phyloP scores from a whole-genome alignment of 2,888 invertebrate genomes.

The Ochropleura leucogaster region DNA sequence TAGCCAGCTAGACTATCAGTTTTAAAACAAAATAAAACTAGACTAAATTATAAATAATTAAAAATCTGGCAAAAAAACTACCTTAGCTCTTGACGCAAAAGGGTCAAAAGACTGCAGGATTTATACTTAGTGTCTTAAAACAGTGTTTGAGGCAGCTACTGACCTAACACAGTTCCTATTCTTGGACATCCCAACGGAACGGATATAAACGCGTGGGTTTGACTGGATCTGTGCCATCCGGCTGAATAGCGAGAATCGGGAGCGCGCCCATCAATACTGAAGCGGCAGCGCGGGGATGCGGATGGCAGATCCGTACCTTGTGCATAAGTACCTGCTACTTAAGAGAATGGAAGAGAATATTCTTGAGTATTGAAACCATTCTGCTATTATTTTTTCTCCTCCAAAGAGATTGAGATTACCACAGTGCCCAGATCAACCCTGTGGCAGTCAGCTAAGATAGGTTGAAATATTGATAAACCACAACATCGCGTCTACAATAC shows the following conservation, averaged over 20 bases:
- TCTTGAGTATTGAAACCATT: neutral
- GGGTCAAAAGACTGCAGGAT: neutral
- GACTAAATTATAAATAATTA: neutral
- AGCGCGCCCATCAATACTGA: slow-evolving; percentile 15
- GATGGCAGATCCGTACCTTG: slow-evolving; percentile 2
- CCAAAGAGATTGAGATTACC: neutral
- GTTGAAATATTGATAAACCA: neutral
- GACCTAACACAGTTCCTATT: slow-evolving; percentile 28
- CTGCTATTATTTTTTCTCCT: neutral
- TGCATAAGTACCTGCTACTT: neutral
- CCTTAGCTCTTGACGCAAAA: neutral
- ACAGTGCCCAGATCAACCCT: neutral
- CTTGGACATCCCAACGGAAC: slow-evolving; percentile 19
- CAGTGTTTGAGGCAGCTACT: slow-evolving; percentile 17
- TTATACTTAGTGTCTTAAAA: neutral
- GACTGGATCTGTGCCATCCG: slow-evolving; percentile 34
- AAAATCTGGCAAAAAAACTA: neutral
- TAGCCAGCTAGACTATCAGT: neutral
- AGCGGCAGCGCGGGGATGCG: neutral
- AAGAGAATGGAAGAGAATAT: neutral
- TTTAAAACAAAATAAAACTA: neutral
- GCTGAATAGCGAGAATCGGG: slow-evolving; percentile 11
- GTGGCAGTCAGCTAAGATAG: neutral
- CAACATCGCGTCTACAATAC: too few relatives aligned
- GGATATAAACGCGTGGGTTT: slow-evolving; percentile 36